These are phyloP conservation scores for Ailurus styani DNA, from an alignment of 2,113 vertebrate species.

Conservation along the genomic window DNA sequence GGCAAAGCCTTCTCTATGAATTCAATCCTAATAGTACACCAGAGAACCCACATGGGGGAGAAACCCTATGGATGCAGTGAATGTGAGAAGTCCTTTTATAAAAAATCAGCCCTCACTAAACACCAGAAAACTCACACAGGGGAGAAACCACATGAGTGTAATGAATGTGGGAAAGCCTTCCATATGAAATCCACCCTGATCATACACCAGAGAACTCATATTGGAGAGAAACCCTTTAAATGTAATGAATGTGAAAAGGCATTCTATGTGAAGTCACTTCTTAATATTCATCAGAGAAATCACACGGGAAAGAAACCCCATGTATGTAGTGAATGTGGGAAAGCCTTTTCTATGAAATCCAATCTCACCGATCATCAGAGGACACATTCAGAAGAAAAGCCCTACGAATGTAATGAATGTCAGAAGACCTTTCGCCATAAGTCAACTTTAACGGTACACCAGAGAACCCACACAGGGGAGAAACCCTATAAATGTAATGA, in stretches of 20 bases:
- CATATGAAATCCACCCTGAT: background rate
- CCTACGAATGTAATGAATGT: background rate
- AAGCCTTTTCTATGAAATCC: background rate
- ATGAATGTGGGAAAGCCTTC: background rate
- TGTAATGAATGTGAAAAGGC: background rate
- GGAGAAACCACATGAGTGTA: background rate
- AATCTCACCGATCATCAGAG: background rate
- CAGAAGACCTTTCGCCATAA: background rate
- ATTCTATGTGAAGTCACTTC: background rate
- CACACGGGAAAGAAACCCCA: conserved; percentile 3
- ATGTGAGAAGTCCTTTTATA: background rate
- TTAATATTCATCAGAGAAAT: background rate
- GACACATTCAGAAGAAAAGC: conserved; percentile 23
- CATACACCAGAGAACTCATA: background rate
- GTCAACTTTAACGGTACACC: background rate
- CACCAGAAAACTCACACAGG: background rate
- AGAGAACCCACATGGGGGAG: background rate
- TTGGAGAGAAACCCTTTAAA: background rate
- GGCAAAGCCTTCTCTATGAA: background rate
- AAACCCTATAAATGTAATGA: background rate
- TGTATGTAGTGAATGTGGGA: background rate
- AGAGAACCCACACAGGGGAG: background rate
- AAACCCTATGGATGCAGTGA: background rate
- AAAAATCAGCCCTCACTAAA: background rate
- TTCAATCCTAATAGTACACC: background rate